phyloP scores from a whole-genome alignment of 2,113 vertebrate species.

The Xerus inauris region DNA sequence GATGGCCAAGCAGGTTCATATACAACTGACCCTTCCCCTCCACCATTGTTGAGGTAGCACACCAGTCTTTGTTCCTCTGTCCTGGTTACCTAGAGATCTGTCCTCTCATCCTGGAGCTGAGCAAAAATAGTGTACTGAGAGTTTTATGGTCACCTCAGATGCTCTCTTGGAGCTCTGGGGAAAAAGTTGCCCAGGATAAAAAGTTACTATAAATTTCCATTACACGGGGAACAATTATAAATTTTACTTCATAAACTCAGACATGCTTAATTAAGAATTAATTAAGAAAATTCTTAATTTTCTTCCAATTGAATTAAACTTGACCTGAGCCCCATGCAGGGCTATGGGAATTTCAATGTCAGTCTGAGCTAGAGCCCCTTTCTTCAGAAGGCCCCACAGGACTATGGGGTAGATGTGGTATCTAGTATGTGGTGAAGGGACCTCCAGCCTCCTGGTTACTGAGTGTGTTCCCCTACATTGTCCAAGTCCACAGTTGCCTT shows the following conservation, averaged over 20 bases:
- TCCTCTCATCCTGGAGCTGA: not conserved
- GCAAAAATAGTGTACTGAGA: not conserved
- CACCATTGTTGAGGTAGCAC: no score
- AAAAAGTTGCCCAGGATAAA: not conserved
- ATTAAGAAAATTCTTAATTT: no score
- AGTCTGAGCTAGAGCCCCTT: not conserved
- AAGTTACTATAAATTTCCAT: not conserved
- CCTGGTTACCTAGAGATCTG: not conserved
- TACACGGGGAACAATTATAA: not conserved
- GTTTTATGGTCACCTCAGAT: not conserved
- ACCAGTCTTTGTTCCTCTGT: not conserved
- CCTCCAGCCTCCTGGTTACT: not conserved
- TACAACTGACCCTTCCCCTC: not conserved
- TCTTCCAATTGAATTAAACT: not conserved
- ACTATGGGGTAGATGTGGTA: not conserved
- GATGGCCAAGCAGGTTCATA: not conserved
- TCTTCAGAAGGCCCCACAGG: not conserved
- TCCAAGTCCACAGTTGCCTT: not conserved
- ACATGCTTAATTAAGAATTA: no score
- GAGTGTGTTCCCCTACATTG: not conserved
- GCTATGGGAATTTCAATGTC: not conserved
- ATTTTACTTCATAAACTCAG: not conserved
- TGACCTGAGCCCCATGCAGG: not conserved
- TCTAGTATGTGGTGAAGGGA: not conserved
- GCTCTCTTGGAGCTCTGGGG: not conserved